Base-by-base conservation (phyloP, 2,888 invertebrate genomes). In the Drosophila picticornis region DNA sequence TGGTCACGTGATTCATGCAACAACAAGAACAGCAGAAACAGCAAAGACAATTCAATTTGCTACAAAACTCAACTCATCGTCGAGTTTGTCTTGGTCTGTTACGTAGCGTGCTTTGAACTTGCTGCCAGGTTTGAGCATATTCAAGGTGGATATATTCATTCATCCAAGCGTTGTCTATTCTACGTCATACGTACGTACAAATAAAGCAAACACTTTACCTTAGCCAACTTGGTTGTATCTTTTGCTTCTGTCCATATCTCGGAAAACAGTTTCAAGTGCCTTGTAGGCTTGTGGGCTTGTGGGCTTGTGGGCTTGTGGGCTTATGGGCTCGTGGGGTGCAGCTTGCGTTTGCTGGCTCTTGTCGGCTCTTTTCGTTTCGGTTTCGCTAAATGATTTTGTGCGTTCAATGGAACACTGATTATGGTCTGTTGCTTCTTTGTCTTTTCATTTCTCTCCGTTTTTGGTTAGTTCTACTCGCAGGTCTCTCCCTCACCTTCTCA, bases 361-460 rank as follows among this genome's bases (percentile, higher is more conserved):
- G 46, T 77, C 62, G 43, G 60, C 69, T 81, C 77, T 85, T 78
- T 77, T 80, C 79, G 75, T 80, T 85, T 91, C 83, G 92, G 93
- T 93, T 92, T 92, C 93, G 93, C 92, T 93, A 92, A 93, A 93
- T 93, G 93, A 93, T 92, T 93, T 93, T 93, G 93, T 90, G 92
- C 93, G 89, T 92, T 93, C 93, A 93, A 93, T 92, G 93, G 93
- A 93, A 93, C 92, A 92, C 85, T 93, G 93, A 92, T 88, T 91
- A 89, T 91, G 85, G 85, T 91, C 87, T 84, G 73, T 77, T 81
- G 78, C 72, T 65, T 72, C 72, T 68, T 70, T 82, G 75, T 75
- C 70, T 73, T 59, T 70, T 77, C 70, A 63, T 72, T 75, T 73
- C 71, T 71, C 66, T 75, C 72, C 73, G 75, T 61, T 73, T 79